Percentiles rank a stretch among this genome's conserved stretches.
Conservation (phyloP, 1,140 invertebrate genomes). For the Platyura marginata region DNA sequence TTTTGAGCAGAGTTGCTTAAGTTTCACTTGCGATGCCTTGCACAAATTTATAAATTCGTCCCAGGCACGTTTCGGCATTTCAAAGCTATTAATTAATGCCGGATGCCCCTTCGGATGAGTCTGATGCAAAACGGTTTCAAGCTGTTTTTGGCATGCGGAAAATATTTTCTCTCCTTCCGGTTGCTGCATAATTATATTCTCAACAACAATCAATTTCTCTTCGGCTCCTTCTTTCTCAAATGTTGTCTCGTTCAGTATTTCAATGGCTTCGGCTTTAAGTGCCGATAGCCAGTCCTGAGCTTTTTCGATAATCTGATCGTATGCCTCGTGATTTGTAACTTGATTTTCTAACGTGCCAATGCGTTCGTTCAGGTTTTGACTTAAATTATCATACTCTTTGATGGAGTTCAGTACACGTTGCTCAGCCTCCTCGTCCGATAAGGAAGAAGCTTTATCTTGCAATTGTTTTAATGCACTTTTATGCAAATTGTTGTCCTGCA, state of each 20-base stretch:
- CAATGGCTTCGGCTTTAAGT: conserved; percentile 49
- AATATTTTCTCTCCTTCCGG: conserved; percentile 54
- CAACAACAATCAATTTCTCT: conserved; percentile 48
- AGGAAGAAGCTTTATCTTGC: conserved; percentile 48
- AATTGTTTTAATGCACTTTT: conserved; percentile 59
- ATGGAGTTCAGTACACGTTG: conserved; percentile 47
- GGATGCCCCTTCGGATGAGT: conserved; percentile 64
- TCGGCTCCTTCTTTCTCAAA: conserved; percentile 58
- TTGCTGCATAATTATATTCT: conserved; percentile 53
- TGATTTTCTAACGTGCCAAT: conserved; percentile 48
- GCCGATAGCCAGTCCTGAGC: conserved; percentile 43
- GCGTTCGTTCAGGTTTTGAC: conserved; percentile 43
- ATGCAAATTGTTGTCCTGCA: conserved; percentile 68
- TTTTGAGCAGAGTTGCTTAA: conserved; percentile 49
- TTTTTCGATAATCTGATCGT: conserved; percentile 54
- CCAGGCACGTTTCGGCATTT: conserved; percentile 59
- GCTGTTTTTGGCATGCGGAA: conserved; percentile 44
- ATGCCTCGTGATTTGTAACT: conserved; percentile 65
- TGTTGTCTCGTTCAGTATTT: conserved; percentile 48
- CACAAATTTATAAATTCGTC: conserved; percentile 55
- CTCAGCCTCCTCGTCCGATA: conserved; percentile 56
- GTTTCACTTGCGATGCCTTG: conserved; percentile 39
- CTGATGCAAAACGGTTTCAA: conserved; percentile 54
- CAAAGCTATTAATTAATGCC: conserved; percentile 50
- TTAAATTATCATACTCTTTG: conserved; percentile 45